These are phyloP conservation scores for Tragulus kanchil DNA, from an alignment of 2,113 vertebrate species.

Conservation along the genomic window DNA sequence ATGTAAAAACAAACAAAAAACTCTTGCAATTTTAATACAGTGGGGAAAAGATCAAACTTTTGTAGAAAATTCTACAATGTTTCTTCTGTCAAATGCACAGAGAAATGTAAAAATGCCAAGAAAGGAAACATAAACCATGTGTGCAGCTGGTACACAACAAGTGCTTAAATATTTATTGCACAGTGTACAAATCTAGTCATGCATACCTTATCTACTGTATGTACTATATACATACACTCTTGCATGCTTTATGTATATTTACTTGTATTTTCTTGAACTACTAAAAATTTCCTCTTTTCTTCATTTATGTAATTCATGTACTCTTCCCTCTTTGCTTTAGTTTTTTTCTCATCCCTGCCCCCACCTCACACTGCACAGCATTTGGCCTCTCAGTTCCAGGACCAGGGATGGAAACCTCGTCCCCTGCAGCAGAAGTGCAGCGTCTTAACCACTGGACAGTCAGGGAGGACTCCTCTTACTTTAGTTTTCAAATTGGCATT, in stretches of 20 bases:
- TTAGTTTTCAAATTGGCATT: constrained; percentile 33
- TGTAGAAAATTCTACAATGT: constrained; percentile 19
- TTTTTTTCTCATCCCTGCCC: not conserved
- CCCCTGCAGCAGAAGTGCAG: not conserved
- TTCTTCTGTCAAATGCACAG: constrained; percentile 62
- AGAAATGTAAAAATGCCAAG: not conserved
- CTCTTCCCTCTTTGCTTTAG: constrained; percentile 23
- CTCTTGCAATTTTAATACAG: not conserved
- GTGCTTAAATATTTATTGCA: not conserved
- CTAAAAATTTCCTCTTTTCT: not conserved
- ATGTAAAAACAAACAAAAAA: not conserved
- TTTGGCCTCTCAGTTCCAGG: not conserved
- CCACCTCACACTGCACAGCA: too few relatives aligned
- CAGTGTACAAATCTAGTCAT: not conserved
- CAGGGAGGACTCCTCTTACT: not conserved
- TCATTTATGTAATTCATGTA: not conserved
- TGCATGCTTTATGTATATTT: constrained; percentile 28
- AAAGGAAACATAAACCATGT: not conserved
- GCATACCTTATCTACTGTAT: not conserved
- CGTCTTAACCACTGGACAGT: not conserved
- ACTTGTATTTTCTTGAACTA: not conserved
- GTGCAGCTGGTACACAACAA: not conserved
- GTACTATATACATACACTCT: not conserved
- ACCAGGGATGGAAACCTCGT: not conserved
- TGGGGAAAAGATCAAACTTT: constrained; percentile 60